Conservation (phyloP, 2,113 vertebrate species). For the Thunnus maccoyii region DNA sequence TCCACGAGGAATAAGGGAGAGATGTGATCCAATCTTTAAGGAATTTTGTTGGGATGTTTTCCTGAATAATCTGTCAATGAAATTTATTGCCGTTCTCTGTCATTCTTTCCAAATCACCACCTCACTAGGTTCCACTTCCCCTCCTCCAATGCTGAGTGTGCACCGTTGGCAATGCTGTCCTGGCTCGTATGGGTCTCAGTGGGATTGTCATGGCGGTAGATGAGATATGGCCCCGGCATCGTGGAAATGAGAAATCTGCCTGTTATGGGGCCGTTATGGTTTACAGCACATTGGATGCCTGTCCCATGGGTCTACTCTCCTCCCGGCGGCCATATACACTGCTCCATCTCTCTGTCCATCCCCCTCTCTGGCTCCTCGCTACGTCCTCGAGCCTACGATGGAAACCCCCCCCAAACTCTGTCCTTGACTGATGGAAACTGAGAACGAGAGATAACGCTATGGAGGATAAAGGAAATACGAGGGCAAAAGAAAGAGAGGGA, state of each 20-base stretch:
- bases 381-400: neutral
- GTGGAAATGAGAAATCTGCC: conserved; percentile 75
- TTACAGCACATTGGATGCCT: conserved; percentile 66
- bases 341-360: conserved; percentile 41
- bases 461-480: neutral
- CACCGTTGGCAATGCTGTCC: conserved; percentile 15
- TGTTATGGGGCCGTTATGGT: conserved; percentile 75
- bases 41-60: neutral
- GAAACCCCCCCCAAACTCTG: conserved; percentile 15
- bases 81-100: neutral
- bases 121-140: conserved; percentile 17
- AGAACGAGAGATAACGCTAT: neutral
- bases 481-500: neutral
- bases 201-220: conserved; percentile 61
- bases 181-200: conserved; percentile 50
- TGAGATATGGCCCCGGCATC: conserved; percentile 62
- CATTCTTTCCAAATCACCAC: conserved; percentile 15
- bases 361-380: conserved; percentile 23
- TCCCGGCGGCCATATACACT: conserved; percentile 14
- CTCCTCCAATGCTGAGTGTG: conserved; percentile 65
- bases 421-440: conserved; percentile 22
- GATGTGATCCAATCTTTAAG: neutral
- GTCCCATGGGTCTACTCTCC: conserved; percentile 74
- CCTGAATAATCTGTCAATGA: conserved; percentile 5
- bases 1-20: neutral